A percentile compares a stretch with the other conserved stretches of the same genome.
These are phyloP conservation scores for Hirtodrosophila duncani DNA, from an alignment of 2,888 invertebrate genomes.

Conservation along the genomic window DNA sequence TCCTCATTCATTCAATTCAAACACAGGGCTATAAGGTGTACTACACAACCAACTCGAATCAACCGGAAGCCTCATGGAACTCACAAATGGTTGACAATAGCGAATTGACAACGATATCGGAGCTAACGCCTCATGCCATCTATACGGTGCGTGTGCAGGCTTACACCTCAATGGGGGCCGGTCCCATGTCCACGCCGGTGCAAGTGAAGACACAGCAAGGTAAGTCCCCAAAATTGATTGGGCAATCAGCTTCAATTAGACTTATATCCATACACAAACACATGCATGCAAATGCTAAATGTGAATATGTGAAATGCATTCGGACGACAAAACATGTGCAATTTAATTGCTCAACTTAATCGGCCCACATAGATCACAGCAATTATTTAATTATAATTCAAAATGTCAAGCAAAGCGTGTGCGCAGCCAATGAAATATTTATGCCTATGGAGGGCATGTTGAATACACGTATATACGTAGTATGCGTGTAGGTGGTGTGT, in stretches of 20 bases:
- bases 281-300: constrained; percentile 4
- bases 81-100: constrained; percentile 96
- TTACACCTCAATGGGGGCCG: constrained; percentile 95
- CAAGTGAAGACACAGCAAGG: constrained; percentile 98
- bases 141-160: constrained; percentile 97
- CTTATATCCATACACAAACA: constrained; percentile 3
- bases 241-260: constrained; percentile 43
- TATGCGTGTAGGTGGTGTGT: constrained; percentile 5
- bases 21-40: constrained; percentile 96
- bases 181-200: constrained; percentile 96
- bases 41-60: constrained; percentile 93
- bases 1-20: not conserved
- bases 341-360: constrained; percentile 47
- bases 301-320: constrained; percentile 31
- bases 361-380: constrained; percentile 37
- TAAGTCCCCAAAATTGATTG: constrained; percentile 76
- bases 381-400: constrained; percentile 64
- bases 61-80: constrained; percentile 93
- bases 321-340: constrained; percentile 21
- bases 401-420: constrained; percentile 36
- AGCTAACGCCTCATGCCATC: constrained; percentile 93
- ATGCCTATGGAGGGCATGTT: constrained; percentile 10
- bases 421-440: constrained; percentile 36
- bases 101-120: constrained; percentile 94
- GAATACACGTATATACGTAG: constrained; percentile 24